Percentiles rank a stretch among this genome's conserved stretches.
phyloP scores from a whole-genome alignment of 2,888 invertebrate species.

The Stenotaenia linearis region DNA sequence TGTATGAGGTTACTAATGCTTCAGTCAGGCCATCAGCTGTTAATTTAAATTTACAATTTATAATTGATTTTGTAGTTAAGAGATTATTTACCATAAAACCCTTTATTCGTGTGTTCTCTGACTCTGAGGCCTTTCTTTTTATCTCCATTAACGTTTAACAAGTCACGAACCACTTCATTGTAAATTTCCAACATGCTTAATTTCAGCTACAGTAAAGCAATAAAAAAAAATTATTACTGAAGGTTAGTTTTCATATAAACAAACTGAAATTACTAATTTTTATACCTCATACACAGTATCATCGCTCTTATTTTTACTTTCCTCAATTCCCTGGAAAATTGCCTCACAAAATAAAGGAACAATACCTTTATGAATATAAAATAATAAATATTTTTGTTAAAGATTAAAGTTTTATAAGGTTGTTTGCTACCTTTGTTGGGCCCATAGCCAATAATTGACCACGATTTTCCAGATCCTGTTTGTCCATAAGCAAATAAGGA shows the following conservation, averaged over 20 bases:
- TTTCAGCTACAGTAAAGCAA: too few species aligned
- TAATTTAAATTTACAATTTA: conserved; percentile 28
- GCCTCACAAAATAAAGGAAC: conserved; percentile 54
- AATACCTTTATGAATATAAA: conserved; percentile 47
- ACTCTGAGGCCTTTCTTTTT: conserved; percentile 52
- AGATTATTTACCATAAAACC: conserved; percentile 53
- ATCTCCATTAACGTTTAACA: conserved; percentile 47
- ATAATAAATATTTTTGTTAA: conserved; percentile 19
- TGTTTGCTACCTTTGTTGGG: conserved; percentile 51
- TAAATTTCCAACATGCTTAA: conserved; percentile 58
- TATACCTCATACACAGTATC: conserved; percentile 46
- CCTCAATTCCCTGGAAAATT: conserved; percentile 52
- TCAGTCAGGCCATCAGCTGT: conserved; percentile 52
- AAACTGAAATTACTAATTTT: conserved; percentile 27
- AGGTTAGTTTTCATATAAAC: too few species aligned
- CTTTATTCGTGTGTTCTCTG: conserved; percentile 54
- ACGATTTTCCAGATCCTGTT: conserved; percentile 56
- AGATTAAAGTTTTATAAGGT: too few species aligned
- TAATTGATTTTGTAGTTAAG: not conserved
- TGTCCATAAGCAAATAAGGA: conserved; percentile 57
- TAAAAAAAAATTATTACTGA: too few species aligned
- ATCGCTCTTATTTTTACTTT: conserved; percentile 44
- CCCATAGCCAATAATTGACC: conserved; percentile 55
- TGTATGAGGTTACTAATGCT: conserved; percentile 48
- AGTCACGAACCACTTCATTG: conserved; percentile 55